These are phyloP conservation scores for Cantharis rustica DNA, from an alignment of 2,888 invertebrate genomes.

Conservation along the genomic window DNA sequence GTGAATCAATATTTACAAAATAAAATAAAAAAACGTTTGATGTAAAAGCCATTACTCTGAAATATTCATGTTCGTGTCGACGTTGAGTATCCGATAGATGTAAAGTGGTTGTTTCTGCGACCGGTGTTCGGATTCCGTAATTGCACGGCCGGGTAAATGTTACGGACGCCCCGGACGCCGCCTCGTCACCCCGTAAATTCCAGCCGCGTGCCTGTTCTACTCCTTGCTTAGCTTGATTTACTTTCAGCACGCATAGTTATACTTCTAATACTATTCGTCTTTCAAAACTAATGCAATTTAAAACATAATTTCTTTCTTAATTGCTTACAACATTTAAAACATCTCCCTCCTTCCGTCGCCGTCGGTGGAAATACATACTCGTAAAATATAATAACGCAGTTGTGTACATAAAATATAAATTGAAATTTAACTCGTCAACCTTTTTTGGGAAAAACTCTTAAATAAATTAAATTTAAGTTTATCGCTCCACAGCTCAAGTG, in stretches of 20 bases:
- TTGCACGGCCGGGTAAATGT: conserved; percentile 39
- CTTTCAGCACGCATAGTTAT: conserved; percentile 38
- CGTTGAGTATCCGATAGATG: conserved; percentile 47
- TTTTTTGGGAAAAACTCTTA: neutral
- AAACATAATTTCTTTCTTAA: conserved; percentile 3
- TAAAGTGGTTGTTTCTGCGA: conserved; percentile 45
- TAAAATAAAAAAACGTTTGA: conserved; percentile 42
- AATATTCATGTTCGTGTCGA: conserved; percentile 53
- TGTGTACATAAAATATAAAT: neutral
- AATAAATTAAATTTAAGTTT: neutral
- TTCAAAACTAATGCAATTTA: conserved; percentile 12
- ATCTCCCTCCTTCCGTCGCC: neutral
- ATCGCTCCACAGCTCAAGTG: neutral
- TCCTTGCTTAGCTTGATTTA: conserved; percentile 38
- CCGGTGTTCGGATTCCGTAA: conserved; percentile 41
- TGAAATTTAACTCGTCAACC: neutral
- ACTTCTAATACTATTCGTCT: conserved; percentile 24
- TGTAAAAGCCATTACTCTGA: conserved; percentile 46
- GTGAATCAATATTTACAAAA: conserved; percentile 47
- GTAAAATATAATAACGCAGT: neutral
- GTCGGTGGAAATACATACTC: neutral
- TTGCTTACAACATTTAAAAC: neutral
- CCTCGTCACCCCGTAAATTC: conserved; percentile 33
- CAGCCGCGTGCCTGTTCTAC: conserved; percentile 31
- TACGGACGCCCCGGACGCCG: conserved; percentile 31